Percentiles rank a stretch among this genome's conserved stretches.
phyloP scores from a whole-genome alignment of 1,140 invertebrate species.

The Calliopsis andreniformis region DNA sequence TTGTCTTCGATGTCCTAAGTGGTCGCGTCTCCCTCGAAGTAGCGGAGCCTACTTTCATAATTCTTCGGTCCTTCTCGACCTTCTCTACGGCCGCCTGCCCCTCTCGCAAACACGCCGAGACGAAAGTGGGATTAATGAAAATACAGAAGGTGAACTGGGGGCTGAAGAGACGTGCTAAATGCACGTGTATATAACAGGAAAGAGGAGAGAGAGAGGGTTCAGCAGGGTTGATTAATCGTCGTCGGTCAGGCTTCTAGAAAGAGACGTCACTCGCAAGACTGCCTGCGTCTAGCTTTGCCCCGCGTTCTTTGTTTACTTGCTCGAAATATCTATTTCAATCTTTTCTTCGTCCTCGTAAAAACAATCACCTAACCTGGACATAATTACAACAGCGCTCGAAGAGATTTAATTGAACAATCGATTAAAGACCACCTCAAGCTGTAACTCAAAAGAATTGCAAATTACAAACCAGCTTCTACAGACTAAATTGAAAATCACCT shows the following conservation, averaged over 20 bases:
- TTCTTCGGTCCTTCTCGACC: constrained; percentile 31
- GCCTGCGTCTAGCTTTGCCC: constrained; percentile 60
- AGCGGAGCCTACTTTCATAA: constrained; percentile 35
- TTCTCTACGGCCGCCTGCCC: constrained; percentile 11
- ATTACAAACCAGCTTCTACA: too few relatives aligned
- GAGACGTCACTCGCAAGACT: constrained; percentile 72
- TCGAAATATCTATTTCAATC: constrained; percentile 45
- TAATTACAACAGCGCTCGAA: not conserved
- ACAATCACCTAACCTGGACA: not conserved
- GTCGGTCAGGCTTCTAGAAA: constrained; percentile 59
- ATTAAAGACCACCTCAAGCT: too few relatives aligned
- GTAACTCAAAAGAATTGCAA: too few relatives aligned
- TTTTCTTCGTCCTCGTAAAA: not conserved
- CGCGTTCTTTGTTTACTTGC: constrained; percentile 60
- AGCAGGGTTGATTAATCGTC: constrained; percentile 72
- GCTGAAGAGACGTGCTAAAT: constrained; percentile 63
- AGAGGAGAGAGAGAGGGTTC: constrained; percentile 50
- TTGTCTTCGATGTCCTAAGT: not conserved
- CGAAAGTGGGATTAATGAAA: constrained; percentile 71
- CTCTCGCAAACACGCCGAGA: constrained; percentile 40
- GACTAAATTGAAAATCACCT: too few relatives aligned
- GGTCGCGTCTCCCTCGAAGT: not conserved
- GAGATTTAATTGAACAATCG: too few relatives aligned
- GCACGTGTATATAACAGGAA: constrained; percentile 60
- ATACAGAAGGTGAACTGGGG: constrained; percentile 54